A percentile compares a stretch with the other conserved stretches of the same genome.
Conservation (phyloP, 2,888 invertebrate genomes). For the Caenorhabditis doughertyi region DNA sequence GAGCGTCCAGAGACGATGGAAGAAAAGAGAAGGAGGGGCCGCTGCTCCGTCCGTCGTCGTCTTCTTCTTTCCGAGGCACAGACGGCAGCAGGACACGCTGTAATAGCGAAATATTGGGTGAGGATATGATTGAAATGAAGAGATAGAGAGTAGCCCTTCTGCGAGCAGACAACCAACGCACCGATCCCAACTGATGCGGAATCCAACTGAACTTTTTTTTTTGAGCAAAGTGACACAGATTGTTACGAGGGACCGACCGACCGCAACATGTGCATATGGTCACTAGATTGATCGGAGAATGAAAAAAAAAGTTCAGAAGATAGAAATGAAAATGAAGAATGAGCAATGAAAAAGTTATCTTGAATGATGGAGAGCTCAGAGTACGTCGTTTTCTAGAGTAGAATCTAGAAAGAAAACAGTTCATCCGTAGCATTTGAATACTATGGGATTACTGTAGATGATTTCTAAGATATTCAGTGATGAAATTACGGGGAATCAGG, state of each 20-base stretch:
- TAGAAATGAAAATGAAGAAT: slow-evolving; percentile 30
- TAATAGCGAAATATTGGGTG: slow-evolving; percentile 40
- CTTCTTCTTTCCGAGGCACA: slow-evolving; percentile 47
- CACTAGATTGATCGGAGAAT: slow-evolving; percentile 45
- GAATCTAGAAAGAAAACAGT: no score
- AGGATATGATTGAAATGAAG: neutral
- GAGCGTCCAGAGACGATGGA: slow-evolving; percentile 50
- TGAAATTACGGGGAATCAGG: no score
- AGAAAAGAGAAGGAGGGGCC: slow-evolving; percentile 46
- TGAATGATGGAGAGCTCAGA: no score
- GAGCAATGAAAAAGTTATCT: no score
- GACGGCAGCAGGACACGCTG: slow-evolving; percentile 52
- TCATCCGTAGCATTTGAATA: no score
- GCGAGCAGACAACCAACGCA: slow-evolving; percentile 48
- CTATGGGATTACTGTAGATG: no score
- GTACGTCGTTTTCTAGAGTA: no score
- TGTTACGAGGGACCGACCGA: slow-evolving; percentile 40
- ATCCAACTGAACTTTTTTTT: slow-evolving; percentile 15
- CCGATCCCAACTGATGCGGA: slow-evolving; percentile 11
- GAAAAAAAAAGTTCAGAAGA: slow-evolving; percentile 14
- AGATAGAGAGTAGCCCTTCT: slow-evolving; percentile 10
- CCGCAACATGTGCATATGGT: slow-evolving; percentile 54
- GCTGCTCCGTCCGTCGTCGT: slow-evolving; percentile 35
- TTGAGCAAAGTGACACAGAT: slow-evolving; percentile 38
- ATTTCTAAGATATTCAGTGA: no score